phyloP scores from a whole-genome alignment of 2,113 vertebrate genomes.

The Picathartes gymnocephalus region DNA sequence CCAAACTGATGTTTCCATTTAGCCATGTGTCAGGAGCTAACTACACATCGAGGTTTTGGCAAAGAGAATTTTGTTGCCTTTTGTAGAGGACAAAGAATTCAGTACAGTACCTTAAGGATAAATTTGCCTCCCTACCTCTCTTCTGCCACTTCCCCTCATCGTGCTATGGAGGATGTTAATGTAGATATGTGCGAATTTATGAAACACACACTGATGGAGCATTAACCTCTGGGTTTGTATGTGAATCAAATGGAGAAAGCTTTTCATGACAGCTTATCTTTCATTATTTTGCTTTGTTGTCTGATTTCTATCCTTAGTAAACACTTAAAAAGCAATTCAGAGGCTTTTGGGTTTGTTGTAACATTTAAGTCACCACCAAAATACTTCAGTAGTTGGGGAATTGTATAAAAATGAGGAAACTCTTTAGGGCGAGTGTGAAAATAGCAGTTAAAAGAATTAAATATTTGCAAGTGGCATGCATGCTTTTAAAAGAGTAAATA shows the following conservation, averaged over 20 bases:
- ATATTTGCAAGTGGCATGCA: background rate
- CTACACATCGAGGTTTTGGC: background rate
- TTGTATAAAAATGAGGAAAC: background rate
- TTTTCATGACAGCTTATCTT: background rate
- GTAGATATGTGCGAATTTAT: background rate
- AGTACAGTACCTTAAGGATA: background rate
- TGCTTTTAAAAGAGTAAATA: background rate
- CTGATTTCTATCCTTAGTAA: background rate
- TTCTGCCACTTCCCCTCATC: fast-evolving
- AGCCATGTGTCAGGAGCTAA: background rate
- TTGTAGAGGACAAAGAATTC: background rate
- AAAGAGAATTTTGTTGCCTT: background rate
- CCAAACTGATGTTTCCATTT: background rate
- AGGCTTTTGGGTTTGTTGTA: background rate
- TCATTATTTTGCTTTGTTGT: background rate
- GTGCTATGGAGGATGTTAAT: background rate
- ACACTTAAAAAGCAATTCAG: background rate
- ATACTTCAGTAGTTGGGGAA: background rate
- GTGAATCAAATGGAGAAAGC: background rate
- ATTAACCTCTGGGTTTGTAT: background rate
- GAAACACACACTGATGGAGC: background rate
- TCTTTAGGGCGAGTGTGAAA: background rate
- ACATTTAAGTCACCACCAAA: background rate
- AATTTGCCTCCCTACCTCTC: background rate
- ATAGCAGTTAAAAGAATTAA: background rate